These are phyloP conservation scores for Eulemur albifrons DNA, from an alignment of 2,797 vertebrate genomes.

Conservation along the genomic window DNA sequence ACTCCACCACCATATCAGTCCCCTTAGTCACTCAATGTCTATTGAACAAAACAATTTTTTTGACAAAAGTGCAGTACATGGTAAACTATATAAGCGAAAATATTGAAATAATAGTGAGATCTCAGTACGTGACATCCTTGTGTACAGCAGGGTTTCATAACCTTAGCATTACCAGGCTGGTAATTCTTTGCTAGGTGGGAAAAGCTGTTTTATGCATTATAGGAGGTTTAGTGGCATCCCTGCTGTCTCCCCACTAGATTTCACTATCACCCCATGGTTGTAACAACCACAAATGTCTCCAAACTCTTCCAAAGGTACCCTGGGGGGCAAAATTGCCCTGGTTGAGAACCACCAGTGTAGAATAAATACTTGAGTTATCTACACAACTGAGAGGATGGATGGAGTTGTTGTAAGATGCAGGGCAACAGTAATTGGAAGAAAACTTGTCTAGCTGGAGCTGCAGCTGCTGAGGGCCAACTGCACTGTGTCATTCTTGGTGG, in stretches of 20 bases:
- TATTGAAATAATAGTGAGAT: not conserved
- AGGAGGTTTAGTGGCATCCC: not conserved
- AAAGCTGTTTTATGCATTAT: not conserved
- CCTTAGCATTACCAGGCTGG: not conserved
- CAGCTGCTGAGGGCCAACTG: not conserved
- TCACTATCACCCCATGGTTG: not conserved
- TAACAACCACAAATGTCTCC: not conserved
- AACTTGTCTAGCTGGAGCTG: not conserved
- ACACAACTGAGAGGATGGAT: not conserved
- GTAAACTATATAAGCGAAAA: not conserved
- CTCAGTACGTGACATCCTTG: not conserved
- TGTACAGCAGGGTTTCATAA: not conserved
- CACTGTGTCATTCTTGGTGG: not conserved
- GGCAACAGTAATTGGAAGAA: not conserved
- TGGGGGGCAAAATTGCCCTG: not conserved
- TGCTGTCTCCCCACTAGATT: not conserved
- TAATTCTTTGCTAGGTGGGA: not conserved
- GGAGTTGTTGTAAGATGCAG: not conserved
- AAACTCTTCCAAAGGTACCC: not conserved
- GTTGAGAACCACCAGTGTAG: not conserved
- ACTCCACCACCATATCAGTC: not conserved
- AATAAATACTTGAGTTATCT: not conserved
- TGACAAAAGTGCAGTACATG: not conserved
- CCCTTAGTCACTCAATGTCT: not conserved
- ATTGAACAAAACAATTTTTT: not conserved